Evolutionary conservation across 2,888 invertebrate species (phyloP).

Genomic region (Stictocephala bisonia): DNA sequence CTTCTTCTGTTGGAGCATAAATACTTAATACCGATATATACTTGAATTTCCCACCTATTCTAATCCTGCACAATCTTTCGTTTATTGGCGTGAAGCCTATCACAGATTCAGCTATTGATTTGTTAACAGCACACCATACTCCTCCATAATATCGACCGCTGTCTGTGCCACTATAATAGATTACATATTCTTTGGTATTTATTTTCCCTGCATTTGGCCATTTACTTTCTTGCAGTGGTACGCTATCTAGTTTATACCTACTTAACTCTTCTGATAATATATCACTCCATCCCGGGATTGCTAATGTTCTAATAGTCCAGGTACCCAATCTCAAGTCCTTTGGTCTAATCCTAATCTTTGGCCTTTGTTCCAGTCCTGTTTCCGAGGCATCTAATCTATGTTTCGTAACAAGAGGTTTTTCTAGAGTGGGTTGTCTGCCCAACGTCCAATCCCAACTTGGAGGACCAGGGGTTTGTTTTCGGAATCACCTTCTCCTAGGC

Average conservation of each 20-base stretch:
- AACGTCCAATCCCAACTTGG: too few relatives aligned
- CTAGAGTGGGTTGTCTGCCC: too few relatives aligned
- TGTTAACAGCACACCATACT: constrained; percentile 19
- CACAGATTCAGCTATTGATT: background rate
- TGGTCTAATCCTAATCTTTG: too few relatives aligned
- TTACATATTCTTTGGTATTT: constrained; percentile 25
- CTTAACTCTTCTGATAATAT: constrained; percentile 1
- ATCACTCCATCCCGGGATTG: background rate
- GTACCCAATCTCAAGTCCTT: too few relatives aligned
- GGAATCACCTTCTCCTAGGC: too few relatives aligned
- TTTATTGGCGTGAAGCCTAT: constrained; percentile 16
- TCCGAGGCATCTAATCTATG: too few relatives aligned
- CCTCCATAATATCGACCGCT: constrained; percentile 2
- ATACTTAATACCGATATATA: constrained; percentile 36
- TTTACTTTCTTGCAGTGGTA: constrained; percentile 9
- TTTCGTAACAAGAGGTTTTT: too few relatives aligned
- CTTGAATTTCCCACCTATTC: constrained; percentile 29
- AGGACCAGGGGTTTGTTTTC: too few relatives aligned
- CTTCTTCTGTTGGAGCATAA: constrained; percentile 47
- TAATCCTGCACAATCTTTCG: constrained; percentile 26
- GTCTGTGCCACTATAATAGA: constrained; percentile 29
- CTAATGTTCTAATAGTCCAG: too few relatives aligned
- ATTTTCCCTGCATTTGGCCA: constrained; percentile 18
- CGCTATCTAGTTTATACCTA: constrained; percentile 7
- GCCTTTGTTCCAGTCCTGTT: too few relatives aligned